Conservation (phyloP, 2,113 vertebrate species). For the Plestiodon gilberti region DNA sequence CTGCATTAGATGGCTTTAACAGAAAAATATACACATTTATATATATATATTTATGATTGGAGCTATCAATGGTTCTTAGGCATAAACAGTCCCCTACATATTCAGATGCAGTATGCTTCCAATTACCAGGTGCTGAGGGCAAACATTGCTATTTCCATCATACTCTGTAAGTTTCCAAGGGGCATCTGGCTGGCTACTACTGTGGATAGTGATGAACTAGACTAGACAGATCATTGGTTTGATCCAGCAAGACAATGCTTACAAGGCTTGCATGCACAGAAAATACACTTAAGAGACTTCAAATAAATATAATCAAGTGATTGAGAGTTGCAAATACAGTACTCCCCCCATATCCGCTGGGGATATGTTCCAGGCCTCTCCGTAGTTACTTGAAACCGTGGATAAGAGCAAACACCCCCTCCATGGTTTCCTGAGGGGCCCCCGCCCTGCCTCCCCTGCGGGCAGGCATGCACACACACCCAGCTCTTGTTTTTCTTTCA, state of each 20-base stretch:
- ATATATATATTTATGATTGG: not conserved
- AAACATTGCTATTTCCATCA: not conserved
- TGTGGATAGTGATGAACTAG: not conserved
- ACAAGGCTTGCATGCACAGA: not conserved
- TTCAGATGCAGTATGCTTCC: not conserved
- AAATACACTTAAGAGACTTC: not conserved
- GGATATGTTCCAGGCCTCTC: no score
- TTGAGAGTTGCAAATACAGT: conserved; percentile 20
- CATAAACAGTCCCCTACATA: not conserved
- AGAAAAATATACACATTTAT: not conserved
- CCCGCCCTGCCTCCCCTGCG: no score
- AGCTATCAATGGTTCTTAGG: not conserved
- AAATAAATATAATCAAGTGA: conserved; percentile 3
- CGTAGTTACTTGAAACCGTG: no score
- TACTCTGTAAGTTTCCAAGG: not conserved
- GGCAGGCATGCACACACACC: no score
- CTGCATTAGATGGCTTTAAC: not conserved
- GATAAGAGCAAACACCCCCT: no score
- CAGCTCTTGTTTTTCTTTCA: no score
- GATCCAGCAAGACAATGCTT: not conserved
- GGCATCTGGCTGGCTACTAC: not conserved
- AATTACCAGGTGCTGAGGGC: not conserved
- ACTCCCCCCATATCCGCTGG: no score
- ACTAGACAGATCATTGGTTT: not conserved
- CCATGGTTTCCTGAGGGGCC: no score